These are phyloP conservation scores for Sarcophaga bullata DNA, from an alignment of 1,140 invertebrate genomes.

Conservation along the genomic window DNA sequence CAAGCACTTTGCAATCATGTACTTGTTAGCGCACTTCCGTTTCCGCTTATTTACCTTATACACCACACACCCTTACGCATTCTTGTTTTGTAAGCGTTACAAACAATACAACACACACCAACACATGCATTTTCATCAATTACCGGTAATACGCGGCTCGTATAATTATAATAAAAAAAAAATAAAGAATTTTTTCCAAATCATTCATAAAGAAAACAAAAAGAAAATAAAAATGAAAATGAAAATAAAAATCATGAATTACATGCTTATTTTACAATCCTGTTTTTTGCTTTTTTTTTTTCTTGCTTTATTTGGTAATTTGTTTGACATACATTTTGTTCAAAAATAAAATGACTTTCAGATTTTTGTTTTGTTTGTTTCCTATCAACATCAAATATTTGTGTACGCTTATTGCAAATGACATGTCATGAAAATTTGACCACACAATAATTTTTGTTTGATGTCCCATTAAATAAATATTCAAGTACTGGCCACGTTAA, in stretches of 20 bases:
- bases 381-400: not conserved
- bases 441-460: not conserved
- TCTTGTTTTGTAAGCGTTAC: not conserved
- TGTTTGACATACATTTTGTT: too few species aligned
- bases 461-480: too few species aligned
- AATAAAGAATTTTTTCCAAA: not conserved
- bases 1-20: constrained; percentile 37
- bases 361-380: not conserved
- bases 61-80: not conserved
- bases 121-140: not conserved
- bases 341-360: too few species aligned
- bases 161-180: constrained; percentile 1
- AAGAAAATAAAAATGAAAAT: too few species aligned
- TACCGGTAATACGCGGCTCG: not conserved
- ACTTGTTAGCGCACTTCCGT: constrained; percentile 39
- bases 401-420: not conserved
- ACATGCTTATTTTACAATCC: too few species aligned
- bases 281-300: too few species aligned
- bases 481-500: too few species aligned
- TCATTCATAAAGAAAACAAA: not conserved
- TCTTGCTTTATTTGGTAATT: too few species aligned
- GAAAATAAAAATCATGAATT: too few species aligned
- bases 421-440: not conserved
- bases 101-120: constrained; percentile 22
- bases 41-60: constrained; percentile 32